Percentiles rank a stretch among this genome's conserved stretches.
Evolutionary conservation across 2,113 vertebrate genomes (phyloP).

Genomic region (Indri indri): DNA sequence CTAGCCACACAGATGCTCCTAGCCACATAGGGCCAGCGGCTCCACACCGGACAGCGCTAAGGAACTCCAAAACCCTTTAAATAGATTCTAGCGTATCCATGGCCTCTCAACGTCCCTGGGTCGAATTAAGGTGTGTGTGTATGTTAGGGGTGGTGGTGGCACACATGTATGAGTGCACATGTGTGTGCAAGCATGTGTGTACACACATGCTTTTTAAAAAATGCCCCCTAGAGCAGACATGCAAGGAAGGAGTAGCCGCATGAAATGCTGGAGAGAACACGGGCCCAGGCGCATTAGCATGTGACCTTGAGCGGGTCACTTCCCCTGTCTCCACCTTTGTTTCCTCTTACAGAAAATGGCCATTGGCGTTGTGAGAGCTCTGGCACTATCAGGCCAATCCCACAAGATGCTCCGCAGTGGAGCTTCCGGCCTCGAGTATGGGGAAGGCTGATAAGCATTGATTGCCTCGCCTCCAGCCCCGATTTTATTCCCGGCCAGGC

Average conservation of each 20-base stretch:
- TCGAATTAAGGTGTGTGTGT: background rate
- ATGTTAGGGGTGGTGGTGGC: too few species aligned
- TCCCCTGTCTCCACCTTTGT: background rate
- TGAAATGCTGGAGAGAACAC: rapidly evolving
- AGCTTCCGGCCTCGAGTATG: rapidly evolving
- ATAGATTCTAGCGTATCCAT: background rate
- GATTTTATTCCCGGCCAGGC: rapidly evolving
- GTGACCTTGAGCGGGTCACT: background rate
- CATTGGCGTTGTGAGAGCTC: rapidly evolving
- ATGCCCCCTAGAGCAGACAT: background rate
- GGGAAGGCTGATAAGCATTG: rapidly evolving
- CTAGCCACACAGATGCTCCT: background rate
- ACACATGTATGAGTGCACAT: rapidly evolving
- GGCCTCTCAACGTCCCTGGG: rapidly evolving
- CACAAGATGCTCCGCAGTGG: rapidly evolving
- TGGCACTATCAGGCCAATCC: background rate
- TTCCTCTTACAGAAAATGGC: background rate
- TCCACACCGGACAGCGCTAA: background rate
- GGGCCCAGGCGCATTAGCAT: rapidly evolving
- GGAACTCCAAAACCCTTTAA: background rate
- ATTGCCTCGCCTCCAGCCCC: rapidly evolving
- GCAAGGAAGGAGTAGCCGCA: rapidly evolving
- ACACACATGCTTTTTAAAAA: background rate
- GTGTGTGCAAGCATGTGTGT: rapidly evolving
- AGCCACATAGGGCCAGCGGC: rapidly evolving